These are phyloP conservation scores for Leptobrachium leishanense DNA, from an alignment of 2,113 vertebrate genomes.

Conservation along the genomic window DNA sequence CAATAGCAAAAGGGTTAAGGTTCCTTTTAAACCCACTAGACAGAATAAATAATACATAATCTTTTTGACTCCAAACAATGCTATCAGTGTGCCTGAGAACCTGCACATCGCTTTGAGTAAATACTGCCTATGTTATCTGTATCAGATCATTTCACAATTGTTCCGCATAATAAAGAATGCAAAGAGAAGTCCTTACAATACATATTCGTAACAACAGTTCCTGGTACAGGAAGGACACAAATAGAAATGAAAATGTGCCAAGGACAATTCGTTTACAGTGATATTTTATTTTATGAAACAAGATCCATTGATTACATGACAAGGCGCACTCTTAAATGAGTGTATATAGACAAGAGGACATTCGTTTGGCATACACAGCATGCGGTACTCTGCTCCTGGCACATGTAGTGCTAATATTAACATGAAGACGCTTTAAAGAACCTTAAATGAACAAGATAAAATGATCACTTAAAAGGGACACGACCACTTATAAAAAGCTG, in stretches of 20 bases:
- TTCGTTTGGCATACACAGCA: slow-evolving; percentile 34
- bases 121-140: no score
- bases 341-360: neutral
- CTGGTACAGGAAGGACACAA: neutral
- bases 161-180: no score
- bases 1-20: no score
- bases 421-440: neutral
- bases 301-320: neutral
- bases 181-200: neutral
- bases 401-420: neutral
- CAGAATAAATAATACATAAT: no score
- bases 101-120: no score
- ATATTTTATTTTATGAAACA: neutral
- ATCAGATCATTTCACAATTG: no score
- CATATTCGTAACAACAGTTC: neutral
- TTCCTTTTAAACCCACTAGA: no score
- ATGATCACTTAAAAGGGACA: neutral
- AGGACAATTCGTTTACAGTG: neutral
- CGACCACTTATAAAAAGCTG: no score
- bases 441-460: slow-evolving; percentile 1
- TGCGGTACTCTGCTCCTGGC: slow-evolving; percentile 1
- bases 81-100: no score
- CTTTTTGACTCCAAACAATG: no score
- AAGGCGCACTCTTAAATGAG: slow-evolving; percentile 14
- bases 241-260: neutral